These are phyloP conservation scores for Tamias sibiricus DNA, from an alignment of 2,113 vertebrate species.

Conservation along the genomic window DNA sequence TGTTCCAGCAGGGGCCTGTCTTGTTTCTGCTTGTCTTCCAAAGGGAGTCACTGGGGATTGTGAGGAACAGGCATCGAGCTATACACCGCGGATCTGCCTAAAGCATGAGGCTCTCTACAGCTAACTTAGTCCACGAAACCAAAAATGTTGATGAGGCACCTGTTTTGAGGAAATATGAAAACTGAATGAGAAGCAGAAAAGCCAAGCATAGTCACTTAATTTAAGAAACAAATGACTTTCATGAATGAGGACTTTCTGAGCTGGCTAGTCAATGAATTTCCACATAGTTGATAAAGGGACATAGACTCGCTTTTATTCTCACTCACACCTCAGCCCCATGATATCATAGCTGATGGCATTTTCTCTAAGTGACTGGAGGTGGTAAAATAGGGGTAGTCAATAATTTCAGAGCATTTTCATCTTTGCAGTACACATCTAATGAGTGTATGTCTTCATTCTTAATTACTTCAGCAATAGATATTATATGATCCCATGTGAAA, in stretches of 20 bases:
- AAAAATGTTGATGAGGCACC: not conserved
- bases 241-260: not conserved
- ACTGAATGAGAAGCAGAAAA: not conserved
- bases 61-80: not conserved
- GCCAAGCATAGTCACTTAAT: not conserved
- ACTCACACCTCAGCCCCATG: not conserved
- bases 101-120: not conserved
- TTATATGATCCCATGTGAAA: constrained; percentile 63
- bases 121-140: not conserved
- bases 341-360: not conserved
- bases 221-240: not conserved
- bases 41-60: not conserved
- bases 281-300: not conserved
- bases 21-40: not conserved
- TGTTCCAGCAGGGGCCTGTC: not conserved
- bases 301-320: constrained; percentile 28
- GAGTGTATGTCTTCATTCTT: constrained; percentile 65
- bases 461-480: constrained; percentile 63
- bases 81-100: not conserved
- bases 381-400: not conserved
- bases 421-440: constrained; percentile 52
- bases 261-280: not conserved
- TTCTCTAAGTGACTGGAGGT: constrained; percentile 13
- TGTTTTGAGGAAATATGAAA: not conserved
- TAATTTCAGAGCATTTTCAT: constrained; percentile 55